These are phyloP conservation scores for Drosophila mulleri DNA, from an alignment of 2,888 invertebrate species.

Conservation along the genomic window DNA sequence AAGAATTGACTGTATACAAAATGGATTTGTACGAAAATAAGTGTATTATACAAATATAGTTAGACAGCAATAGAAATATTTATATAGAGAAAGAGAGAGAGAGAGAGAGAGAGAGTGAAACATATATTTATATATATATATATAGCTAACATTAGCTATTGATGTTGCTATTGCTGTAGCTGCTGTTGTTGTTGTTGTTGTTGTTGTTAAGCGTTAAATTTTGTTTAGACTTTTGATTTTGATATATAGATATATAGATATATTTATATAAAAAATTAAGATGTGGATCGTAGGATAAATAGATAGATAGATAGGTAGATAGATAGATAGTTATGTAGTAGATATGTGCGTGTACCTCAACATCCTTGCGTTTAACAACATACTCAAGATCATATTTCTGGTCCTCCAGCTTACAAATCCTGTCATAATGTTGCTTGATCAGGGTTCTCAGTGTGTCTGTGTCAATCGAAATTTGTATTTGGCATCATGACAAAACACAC, in stretches of 20 bases:
- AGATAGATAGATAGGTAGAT: conserved; percentile 19
- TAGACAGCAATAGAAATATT: conserved; percentile 46
- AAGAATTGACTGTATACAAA: conserved; percentile 25
- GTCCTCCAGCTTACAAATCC: conserved; percentile 95
- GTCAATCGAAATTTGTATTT: conserved; percentile 14
- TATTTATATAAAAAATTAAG: neutral
- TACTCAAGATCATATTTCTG: conserved; percentile 99
- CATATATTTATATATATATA: conserved; percentile 25
- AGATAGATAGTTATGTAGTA: conserved; percentile 52
- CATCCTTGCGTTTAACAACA: conserved; percentile 99
- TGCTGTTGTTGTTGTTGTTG: conserved; percentile 42
- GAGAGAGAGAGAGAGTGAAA: conserved; percentile 28
- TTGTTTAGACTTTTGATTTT: conserved; percentile 63
- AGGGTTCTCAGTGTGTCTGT: conserved; percentile 91
- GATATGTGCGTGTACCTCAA: conserved; percentile 91
- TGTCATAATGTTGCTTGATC: conserved; percentile 94
- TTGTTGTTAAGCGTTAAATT: conserved; percentile 61
- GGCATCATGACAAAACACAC: conserved; percentile 35
- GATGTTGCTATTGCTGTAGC: conserved; percentile 33
- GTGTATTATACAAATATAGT: conserved; percentile 65
- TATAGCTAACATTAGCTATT: conserved; percentile 51
- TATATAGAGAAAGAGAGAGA: conserved; percentile 26
- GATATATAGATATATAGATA: conserved; percentile 45
- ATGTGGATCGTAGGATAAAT: conserved; percentile 21
- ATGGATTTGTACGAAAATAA: conserved; percentile 42